Percentiles rank a stretch among this genome's conserved stretches.
Conservation (phyloP, 2,113 vertebrate genomes). For the Morphnarchus princeps region DNA sequence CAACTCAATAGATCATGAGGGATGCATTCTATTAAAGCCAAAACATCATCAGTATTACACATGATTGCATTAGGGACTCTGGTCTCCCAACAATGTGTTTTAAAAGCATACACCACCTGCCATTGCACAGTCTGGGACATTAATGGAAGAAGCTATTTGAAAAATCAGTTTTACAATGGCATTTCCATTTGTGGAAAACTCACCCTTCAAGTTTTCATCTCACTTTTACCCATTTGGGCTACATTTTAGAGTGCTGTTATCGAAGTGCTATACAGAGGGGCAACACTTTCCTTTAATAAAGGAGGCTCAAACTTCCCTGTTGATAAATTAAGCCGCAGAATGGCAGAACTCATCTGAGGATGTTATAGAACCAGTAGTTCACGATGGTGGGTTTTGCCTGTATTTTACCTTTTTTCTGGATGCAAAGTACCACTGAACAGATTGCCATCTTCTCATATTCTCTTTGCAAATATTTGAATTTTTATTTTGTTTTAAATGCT, state of each 20-base stretch:
- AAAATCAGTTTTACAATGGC: not conserved
- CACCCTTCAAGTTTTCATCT: not conserved
- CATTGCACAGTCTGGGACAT: not conserved
- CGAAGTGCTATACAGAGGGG: not conserved
- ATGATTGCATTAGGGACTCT: not conserved
- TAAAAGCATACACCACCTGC: not conserved
- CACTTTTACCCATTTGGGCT: not conserved
- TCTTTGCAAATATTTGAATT: not conserved
- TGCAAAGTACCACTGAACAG: not conserved
- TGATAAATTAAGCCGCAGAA: not conserved
- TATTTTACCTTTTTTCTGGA: not conserved
- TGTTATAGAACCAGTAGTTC: not conserved
- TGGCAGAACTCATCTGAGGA: not conserved
- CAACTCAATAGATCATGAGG: not conserved
- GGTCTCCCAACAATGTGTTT: not conserved
- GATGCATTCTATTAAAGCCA: slow-evolving; percentile 18
- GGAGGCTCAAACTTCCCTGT: not conserved
- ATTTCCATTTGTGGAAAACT: not conserved
- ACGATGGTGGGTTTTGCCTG: not conserved
- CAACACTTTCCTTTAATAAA: not conserved
- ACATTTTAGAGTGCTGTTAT: not conserved
- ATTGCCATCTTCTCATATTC: not conserved
- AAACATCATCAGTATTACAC: not conserved
- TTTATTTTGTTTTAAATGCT: not conserved
- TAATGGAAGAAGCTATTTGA: not conserved